Base-by-base conservation (phyloP, 2,797 vertebrate species). In the Apodemus agrarius region DNA sequence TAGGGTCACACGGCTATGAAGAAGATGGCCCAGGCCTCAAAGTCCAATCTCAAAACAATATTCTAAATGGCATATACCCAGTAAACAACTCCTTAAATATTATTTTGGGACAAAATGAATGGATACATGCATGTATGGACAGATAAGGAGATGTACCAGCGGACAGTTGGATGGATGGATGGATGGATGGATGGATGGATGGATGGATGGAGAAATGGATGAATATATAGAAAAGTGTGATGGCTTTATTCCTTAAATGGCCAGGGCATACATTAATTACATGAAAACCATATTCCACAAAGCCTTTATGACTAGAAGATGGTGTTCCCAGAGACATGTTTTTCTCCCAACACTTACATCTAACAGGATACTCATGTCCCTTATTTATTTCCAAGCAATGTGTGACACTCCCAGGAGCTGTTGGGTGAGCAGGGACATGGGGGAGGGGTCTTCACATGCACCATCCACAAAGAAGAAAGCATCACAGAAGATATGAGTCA, bases 401-500 rank as follows among this genome's bases (percentile, higher is more conserved):
- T 95, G 52, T 87, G 91, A 63, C 89, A 83, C 69, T 81, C 61
- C 65, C 91, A 13, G 75, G 81, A 93, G 79, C 90, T 91, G 4
- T 37, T 75, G 40, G 16, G 82, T 90, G 85, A 94, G 90, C 65
- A 61, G 21, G 13, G 81, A 63, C 26, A 89, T 61, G 57, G 59
- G 7, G 57, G 59, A 19, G 1, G 49, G 40, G 0, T 92, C 93
- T 92, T 89, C 86, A 22, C 84, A 14, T 61, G 69, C 80, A 14
- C 34, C 82, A 26, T 67, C 59, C 40, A 49, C 74, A 22, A 79
- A 79, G 86, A 97, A 14, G 91, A 87, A 81, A 83, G 78, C 0
- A 0, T 83, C 29, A 89, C 65, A 97, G 92, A 65, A 97, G 94
- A 54, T 94, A 95, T 94, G 84, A 94, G 96, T 90, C 88, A 83